Conservation (phyloP, 2,888 invertebrate species). For the Agrotis exclamationis region DNA sequence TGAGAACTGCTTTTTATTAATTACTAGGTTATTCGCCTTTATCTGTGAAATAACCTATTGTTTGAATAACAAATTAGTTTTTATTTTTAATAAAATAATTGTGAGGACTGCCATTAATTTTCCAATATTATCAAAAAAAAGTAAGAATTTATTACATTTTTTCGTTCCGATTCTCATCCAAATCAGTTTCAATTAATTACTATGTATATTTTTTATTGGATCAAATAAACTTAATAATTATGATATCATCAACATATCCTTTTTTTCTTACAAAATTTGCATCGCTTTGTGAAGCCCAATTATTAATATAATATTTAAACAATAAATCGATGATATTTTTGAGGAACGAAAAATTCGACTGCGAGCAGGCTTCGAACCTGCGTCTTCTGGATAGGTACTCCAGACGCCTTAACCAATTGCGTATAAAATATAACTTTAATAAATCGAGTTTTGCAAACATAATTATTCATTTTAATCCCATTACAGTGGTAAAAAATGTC, state of each 20-base stretch:
- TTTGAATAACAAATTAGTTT: too few species aligned
- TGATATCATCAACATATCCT: slow-evolving; percentile 3
- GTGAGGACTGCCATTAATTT: too few species aligned
- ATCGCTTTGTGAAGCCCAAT: not conserved
- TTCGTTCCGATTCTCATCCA: not conserved
- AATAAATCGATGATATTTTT: not conserved
- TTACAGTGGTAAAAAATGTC: not conserved
- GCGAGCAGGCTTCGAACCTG: too few species aligned
- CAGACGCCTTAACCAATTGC: too few species aligned
- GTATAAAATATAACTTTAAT: too few species aligned
- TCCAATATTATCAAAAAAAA: too few species aligned
- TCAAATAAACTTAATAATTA: not conserved
- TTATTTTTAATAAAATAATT: too few species aligned
- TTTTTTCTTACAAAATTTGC: not conserved
- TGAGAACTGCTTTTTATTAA: not conserved
- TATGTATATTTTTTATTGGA: not conserved
- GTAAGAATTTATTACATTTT: too few species aligned
- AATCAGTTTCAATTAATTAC: not conserved
- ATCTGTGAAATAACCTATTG: not conserved
- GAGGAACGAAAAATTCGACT: too few species aligned
- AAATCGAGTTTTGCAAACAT: too few species aligned
- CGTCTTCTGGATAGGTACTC: too few species aligned
- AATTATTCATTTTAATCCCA: not conserved
- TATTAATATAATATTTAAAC: not conserved
- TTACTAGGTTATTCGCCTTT: not conserved